Base-by-base conservation (phyloP, 2,797 vertebrate species). In the Phrynocephalus guinanensis region DNA sequence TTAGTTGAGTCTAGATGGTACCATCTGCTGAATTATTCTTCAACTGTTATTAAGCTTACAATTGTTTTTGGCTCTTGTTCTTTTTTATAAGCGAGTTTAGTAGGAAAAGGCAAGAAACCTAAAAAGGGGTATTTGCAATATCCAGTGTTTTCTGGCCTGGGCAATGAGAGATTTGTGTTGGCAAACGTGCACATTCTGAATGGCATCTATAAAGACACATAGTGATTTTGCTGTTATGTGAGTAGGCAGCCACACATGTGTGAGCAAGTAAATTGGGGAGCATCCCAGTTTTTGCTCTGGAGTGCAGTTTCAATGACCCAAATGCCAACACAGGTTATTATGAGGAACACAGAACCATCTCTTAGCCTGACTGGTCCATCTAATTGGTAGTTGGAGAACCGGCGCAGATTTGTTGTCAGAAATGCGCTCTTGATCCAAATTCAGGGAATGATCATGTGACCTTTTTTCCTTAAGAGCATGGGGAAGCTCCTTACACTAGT, bases 21-120 rank as follows among this genome's bases (percentile, higher is more conserved):
- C 94, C 93, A 95, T 94, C 93, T 95, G 94, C 93, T 20, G 90
- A 94, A 92, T 90, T 90, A 86, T 87, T 94, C 89, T 90, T 90
- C 88, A 84, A 88, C 83, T 92, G 92, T 91, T 94, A 95, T 92
- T 94, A 94, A 88, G 90, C 91, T 90, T 91, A 85, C 85, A 83
- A 33, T 78, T 3, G 88, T 94, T 93, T 92, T 91, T 87, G 78
- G 78, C 63, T 71, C 30, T 83, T 72, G 89, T 0, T 20, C 72
- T 81, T 90, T 90, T 91, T 92, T 93, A 92, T 91, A 56, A 91
- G 87, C 92, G 84, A 48, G 89, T 86, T 91, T 93, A 93, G 92
- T 91, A 52, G 92, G 93, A 84, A 89, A 92, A 86, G 60, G 93
- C 92, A 94, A 85, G 90, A 93, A 93, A 95, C 86, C 77, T 93